phyloP scores from a whole-genome alignment of 2,113 vertebrate genomes.

The Beaufortia kweichowensis region DNA sequence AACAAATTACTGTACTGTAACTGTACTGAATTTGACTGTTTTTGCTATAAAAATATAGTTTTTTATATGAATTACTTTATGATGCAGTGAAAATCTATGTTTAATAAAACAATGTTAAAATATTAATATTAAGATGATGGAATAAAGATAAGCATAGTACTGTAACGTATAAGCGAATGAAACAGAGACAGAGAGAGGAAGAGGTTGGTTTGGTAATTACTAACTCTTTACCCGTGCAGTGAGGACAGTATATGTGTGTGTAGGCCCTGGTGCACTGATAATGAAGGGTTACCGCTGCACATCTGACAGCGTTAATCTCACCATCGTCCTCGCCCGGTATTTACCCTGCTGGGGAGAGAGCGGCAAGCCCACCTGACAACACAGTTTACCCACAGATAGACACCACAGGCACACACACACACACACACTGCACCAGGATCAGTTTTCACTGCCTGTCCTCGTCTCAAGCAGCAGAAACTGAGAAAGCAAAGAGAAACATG shows the following conservation, averaged over 20 bases:
- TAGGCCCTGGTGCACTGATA: constrained; percentile 74
- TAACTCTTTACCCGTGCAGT: constrained; percentile 69
- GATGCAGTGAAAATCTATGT: no score
- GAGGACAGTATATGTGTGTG: constrained; percentile 70
- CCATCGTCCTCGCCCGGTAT: constrained; percentile 64
- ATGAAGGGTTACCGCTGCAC: constrained; percentile 76
- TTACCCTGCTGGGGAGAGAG: constrained; percentile 58
- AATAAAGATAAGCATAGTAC: constrained; percentile 6
- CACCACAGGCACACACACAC: constrained; percentile 44
- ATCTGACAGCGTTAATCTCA: constrained; percentile 78
- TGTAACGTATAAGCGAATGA: constrained; percentile 37
- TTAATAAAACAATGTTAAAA: no score
- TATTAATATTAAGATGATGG: background rate
- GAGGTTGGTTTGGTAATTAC: constrained; percentile 77
- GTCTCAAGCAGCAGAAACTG: constrained; percentile 48
- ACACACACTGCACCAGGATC: constrained; percentile 42
- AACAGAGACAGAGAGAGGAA: constrained; percentile 61
- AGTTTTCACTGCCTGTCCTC: constrained; percentile 53
- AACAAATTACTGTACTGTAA: no score
- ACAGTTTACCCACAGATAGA: constrained; percentile 57
- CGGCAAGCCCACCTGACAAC: constrained; percentile 64
- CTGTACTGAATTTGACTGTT: no score
- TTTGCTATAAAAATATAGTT: no score
- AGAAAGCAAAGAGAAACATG: constrained; percentile 35
- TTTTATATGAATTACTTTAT: no score